Conservation (phyloP, 2,113 vertebrate genomes). For the Pyrgilauda ruficollis region DNA sequence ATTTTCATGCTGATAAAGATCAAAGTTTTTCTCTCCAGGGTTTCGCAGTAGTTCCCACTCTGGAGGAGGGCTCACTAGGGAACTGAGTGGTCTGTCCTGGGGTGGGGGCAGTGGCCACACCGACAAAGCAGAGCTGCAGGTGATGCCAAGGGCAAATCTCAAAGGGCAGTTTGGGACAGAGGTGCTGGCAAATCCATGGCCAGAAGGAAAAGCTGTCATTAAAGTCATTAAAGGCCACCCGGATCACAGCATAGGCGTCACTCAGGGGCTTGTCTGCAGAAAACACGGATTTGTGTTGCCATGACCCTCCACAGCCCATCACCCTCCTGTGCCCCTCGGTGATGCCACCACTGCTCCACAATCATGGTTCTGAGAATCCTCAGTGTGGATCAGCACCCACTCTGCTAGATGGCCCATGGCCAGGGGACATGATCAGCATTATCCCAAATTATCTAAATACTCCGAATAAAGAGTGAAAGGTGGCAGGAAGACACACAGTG, state of each 20-base stretch:
- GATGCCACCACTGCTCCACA: neutral
- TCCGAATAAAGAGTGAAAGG: neutral
- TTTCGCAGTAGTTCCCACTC: neutral
- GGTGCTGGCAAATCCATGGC: accelerated
- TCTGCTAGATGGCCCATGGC: neutral
- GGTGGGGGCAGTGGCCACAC: neutral
- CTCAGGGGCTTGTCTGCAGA: neutral
- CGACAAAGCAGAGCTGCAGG: accelerated
- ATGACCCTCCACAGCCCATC: neutral
- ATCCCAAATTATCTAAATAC: neutral
- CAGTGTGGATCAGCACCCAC: accelerated
- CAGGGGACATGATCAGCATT: neutral
- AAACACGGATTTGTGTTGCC: neutral
- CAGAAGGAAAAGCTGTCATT: neutral
- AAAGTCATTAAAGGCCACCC: neutral
- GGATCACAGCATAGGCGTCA: neutral
- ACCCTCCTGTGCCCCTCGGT: neutral
- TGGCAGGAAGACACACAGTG: accelerated
- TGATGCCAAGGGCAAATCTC: accelerated
- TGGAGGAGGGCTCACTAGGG: neutral
- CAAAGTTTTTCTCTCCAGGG: neutral
- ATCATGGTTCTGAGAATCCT: neutral
- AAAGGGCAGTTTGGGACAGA: neutral
- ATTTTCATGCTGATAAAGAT: neutral
- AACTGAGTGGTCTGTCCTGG: neutral